phyloP scores from a whole-genome alignment of 2,797 vertebrate genomes.

The Onychomys torridus region DNA sequence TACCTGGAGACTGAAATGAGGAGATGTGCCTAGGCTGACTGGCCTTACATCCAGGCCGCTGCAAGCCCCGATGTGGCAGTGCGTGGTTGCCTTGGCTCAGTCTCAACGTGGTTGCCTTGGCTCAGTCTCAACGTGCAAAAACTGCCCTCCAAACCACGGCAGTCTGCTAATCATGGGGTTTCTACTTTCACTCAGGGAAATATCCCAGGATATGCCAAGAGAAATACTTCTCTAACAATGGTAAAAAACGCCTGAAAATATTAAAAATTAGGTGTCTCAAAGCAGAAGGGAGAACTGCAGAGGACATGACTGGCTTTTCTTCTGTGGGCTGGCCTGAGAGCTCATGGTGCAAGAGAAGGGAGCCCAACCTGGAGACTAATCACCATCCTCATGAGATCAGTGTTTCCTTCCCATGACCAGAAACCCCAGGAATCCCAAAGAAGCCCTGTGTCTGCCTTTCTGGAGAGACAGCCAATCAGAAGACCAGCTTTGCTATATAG shows the following conservation, averaged over 20 bases:
- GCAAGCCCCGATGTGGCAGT: slow-evolving; percentile 9
- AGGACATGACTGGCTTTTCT: neutral
- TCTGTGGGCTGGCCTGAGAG: neutral
- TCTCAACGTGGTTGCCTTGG: slow-evolving; percentile 24
- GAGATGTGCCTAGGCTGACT: neutral
- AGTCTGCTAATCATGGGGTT: slow-evolving; percentile 11
- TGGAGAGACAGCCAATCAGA: neutral
- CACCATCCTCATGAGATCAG: neutral
- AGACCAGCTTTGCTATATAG: neutral
- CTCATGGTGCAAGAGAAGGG: neutral
- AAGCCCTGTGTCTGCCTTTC: neutral
- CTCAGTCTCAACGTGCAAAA: slow-evolving; percentile 57
- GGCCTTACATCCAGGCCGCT: neutral
- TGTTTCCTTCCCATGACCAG: neutral
- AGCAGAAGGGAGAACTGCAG: slow-evolving; percentile 25
- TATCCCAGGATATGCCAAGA: slow-evolving; percentile 23
- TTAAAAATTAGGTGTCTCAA: slow-evolving; percentile 53
- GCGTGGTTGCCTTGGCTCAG: neutral
- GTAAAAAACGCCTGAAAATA: neutral
- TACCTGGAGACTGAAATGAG: neutral
- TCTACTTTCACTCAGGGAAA: slow-evolving; percentile 19
- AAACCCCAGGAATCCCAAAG: neutral
- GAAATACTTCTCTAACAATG: neutral
- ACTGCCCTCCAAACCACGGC: neutral
- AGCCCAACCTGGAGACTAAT: neutral